Evolutionary conservation across 2,113 vertebrate genomes (phyloP), one percentile per base, ranked within the genome.

Genomic region (Paralichthys olivaceus): DNA sequence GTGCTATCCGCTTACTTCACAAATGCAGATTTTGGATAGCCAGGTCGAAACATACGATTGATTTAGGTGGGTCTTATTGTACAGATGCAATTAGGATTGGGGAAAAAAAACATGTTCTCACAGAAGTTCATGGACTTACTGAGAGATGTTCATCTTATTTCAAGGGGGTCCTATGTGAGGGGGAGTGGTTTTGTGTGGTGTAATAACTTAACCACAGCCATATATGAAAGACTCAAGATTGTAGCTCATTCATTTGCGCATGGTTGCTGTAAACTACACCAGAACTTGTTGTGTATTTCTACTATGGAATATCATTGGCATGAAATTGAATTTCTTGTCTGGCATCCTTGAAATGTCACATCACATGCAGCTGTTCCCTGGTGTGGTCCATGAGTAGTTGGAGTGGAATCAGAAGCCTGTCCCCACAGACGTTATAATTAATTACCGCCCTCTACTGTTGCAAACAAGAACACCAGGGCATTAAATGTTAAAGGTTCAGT

Each of bases 1-100:
- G 26, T 4, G 26, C 23, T 55, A 73, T 72, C 62, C 14, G 13
- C 80, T 77, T 87, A 72, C 29, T 74, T 14, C 61, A 29, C 45
- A 26, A 68, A 76, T 34, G 40, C 74, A 67, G 73, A 78, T 79
- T 69, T 11, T 3, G 12, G 64, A 76, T 80, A 66, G 76, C 68
- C 4, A 6, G 51, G 19, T 29, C 4, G 75, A 80, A 87, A 71
- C 72, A 28, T 43, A 45, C 77, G 55, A 43, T 63, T 26, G 13
- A 70, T 77, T 60, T 40, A 20, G 28, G 12, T 22, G 8, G 23
- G 47, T 61, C 12, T 47, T 28, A 37, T 75, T 72, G 57, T 22
- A 63, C 25, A 49, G 53, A 40, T 40, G 11, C 11, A 40, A 2
- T 40, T 40, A 3, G 63, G 68, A 32, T 68, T 62, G 26, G 20